A percentile compares a stretch with the other conserved stretches of the same genome.
These are phyloP conservation scores for Tholera decimalis DNA, from an alignment of 2,888 invertebrate genomes.

Conservation along the genomic window DNA sequence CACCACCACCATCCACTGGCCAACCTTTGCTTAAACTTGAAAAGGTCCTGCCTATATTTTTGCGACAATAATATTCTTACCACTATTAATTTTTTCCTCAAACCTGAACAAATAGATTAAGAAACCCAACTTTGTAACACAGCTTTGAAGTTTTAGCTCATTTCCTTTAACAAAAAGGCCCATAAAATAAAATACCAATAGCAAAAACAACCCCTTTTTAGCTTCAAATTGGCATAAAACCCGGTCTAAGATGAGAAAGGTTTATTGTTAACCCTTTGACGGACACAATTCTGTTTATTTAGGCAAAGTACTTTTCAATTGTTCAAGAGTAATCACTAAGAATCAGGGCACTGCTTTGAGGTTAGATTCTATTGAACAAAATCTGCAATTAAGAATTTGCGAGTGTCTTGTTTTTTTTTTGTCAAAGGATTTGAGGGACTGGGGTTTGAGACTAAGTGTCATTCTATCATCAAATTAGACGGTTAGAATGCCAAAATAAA, in stretches of 20 bases:
- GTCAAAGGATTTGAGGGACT: not conserved
- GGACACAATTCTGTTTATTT: slow-evolving; percentile 53
- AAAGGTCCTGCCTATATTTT: not conserved
- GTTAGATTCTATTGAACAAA: slow-evolving; percentile 15
- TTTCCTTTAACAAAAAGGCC: slow-evolving; percentile 14
- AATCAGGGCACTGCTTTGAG: slow-evolving; percentile 34
- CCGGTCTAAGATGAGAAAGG: slow-evolving; percentile 47
- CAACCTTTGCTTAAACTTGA: no score
- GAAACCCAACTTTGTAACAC: not conserved
- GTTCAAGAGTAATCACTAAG: slow-evolving; percentile 29
- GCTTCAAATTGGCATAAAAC: slow-evolving; percentile 43
- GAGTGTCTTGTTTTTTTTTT: slow-evolving; percentile 1
- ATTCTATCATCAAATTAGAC: no score
- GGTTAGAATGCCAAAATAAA: no score
- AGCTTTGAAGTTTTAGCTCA: slow-evolving; percentile 24
- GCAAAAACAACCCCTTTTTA: slow-evolving; percentile 31
- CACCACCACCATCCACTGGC: no score
- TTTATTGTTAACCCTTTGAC: slow-evolving; percentile 44
- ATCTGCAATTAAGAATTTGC: slow-evolving; percentile 26
- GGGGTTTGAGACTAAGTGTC: not conserved
- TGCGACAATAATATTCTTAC: not conserved
- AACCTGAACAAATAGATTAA: slow-evolving; percentile 6
- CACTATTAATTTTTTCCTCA: not conserved
- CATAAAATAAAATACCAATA: slow-evolving; percentile 6
- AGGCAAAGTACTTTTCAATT: slow-evolving; percentile 47